Percentiles rank a stretch among this genome's conserved stretches.
These are phyloP conservation scores for Eupithecia exiguata DNA, from an alignment of 2,888 invertebrate genomes.

Conservation along the genomic window DNA sequence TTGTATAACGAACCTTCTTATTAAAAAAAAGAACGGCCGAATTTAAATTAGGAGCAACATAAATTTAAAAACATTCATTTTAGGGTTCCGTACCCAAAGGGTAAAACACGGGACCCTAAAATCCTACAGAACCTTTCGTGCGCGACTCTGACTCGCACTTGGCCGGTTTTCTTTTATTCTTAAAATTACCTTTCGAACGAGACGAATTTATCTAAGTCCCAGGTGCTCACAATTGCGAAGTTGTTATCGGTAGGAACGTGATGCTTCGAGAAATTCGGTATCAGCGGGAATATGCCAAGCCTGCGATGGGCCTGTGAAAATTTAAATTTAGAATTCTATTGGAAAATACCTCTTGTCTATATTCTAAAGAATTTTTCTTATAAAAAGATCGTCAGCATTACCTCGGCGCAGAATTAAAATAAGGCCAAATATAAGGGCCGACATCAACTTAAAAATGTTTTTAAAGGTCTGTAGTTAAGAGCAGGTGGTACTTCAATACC, in stretches of 20 bases:
- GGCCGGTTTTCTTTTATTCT: too few species aligned
- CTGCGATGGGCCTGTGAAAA: conserved; percentile 23
- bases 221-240: conserved; percentile 27
- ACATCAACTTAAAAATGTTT: neutral
- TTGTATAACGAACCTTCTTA: neutral
- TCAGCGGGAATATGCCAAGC: conserved; percentile 23
- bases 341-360: conserved; percentile 1
- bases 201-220: conserved; percentile 20
- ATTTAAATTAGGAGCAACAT: neutral
- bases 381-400: neutral
- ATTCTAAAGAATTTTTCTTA: neutral
- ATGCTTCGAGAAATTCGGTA: conserved; percentile 26
- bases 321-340: conserved; percentile 11
- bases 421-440: neutral
- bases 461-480: neutral
- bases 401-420: neutral
- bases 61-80: conserved; percentile 24
- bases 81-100: too few species aligned
- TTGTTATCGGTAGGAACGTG: conserved; percentile 31
- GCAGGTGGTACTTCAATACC: too few species aligned
- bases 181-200: conserved; percentile 28
- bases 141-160: too few species aligned
- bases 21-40: too few species aligned
- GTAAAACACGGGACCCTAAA: too few species aligned
- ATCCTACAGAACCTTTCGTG: too few species aligned